phyloP scores from a whole-genome alignment of 2,113 vertebrate genomes.

The Epinephelus moara region DNA sequence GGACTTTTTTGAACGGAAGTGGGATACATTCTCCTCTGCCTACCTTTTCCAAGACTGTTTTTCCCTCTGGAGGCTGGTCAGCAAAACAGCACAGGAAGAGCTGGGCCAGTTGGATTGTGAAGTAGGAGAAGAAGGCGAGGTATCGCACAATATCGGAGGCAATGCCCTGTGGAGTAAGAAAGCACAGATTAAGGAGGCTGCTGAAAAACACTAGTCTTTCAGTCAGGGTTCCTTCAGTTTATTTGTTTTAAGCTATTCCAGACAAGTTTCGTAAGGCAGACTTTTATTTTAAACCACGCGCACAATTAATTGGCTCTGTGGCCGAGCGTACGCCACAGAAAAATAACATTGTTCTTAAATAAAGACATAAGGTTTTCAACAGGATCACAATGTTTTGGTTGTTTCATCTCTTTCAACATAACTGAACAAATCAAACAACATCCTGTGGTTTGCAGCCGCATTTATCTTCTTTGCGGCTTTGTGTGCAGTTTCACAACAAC shows the following conservation, averaged over 20 bases:
- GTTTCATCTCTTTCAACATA: constrained; percentile 40
- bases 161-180: constrained; percentile 83
- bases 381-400: constrained; percentile 18
- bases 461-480: constrained; percentile 50
- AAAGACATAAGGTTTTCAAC: constrained; percentile 10
- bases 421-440: constrained; percentile 59
- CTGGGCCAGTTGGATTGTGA: constrained; percentile 86
- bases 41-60: constrained; percentile 83
- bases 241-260: constrained; percentile 18
- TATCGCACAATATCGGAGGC: constrained; percentile 84
- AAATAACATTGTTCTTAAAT: constrained; percentile 24
- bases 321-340: constrained; percentile 8
- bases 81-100: constrained; percentile 90
- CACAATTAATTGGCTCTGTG: constrained; percentile 38
- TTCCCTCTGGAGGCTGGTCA: constrained; percentile 87
- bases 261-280: constrained; percentile 18
- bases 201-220: neutral
- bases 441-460: constrained; percentile 49
- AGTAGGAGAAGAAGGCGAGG: constrained; percentile 87
- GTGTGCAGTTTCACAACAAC: constrained; percentile 46
- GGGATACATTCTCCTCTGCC: constrained; percentile 62
- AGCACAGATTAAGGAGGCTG: constrained; percentile 22
- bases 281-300: constrained; percentile 28
- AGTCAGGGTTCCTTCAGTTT: constrained; percentile 14
- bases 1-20: constrained; percentile 50